Evolutionary conservation across 1,140 invertebrate genomes (phyloP).

Genomic region (Adelges cooleyi): DNA sequence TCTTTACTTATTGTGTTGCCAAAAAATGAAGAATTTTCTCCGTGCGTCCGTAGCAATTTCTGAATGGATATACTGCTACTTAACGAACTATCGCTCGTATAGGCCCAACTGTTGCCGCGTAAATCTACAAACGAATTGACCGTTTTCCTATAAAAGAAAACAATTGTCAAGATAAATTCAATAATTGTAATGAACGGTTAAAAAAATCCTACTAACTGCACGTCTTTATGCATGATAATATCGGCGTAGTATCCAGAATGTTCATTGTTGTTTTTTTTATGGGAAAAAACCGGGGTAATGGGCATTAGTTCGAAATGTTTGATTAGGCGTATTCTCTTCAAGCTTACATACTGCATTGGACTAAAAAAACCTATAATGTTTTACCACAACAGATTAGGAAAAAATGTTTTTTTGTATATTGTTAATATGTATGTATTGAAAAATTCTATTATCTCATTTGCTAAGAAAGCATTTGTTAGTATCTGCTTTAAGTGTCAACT

Average conservation of each 20-base stretch:
- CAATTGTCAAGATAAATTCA: too few species aligned
- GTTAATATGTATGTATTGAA: too few species aligned
- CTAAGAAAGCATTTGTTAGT: too few species aligned
- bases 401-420: too few species aligned
- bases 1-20: constrained; percentile 44
- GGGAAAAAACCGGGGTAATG: constrained; percentile 46
- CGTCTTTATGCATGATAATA: constrained; percentile 46
- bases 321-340: constrained; percentile 33
- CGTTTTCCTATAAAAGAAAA: constrained; percentile 41
- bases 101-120: constrained; percentile 47
- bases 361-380: constrained; percentile 46
- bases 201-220: constrained; percentile 6
- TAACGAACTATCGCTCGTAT: constrained; percentile 43
- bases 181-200: constrained; percentile 30
- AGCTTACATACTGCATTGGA: constrained; percentile 43
- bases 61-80: constrained; percentile 45
- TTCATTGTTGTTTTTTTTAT: constrained; percentile 41
- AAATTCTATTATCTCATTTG: too few species aligned
- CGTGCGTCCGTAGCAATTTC: constrained; percentile 44
- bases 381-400: too few species aligned
- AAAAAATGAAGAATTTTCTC: constrained; percentile 51
- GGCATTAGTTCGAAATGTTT: constrained; percentile 42
- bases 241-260: constrained; percentile 49
- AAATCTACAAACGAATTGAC: constrained; percentile 47
- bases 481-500: too few species aligned